A percentile compares a stretch with the other conserved stretches of the same genome.
phyloP scores from a whole-genome alignment of 1,140 invertebrate species.

The Orchesella cincta region DNA sequence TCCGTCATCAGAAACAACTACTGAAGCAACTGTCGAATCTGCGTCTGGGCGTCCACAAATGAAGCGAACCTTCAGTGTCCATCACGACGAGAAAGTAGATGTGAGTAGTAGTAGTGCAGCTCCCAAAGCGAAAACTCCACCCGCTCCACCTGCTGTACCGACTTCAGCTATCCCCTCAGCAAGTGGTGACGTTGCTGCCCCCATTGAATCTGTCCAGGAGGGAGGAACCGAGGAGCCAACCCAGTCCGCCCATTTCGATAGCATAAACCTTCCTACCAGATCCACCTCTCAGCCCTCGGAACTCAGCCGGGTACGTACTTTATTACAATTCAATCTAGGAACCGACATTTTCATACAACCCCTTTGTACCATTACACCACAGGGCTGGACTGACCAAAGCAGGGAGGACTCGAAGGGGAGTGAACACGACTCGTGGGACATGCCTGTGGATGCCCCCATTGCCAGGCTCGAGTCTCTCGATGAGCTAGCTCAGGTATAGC shows the following conservation, averaged over 20 bases:
- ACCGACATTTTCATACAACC: not conserved
- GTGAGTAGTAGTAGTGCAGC: constrained; percentile 32
- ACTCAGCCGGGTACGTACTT: constrained; percentile 46
- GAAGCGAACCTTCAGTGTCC: constrained; percentile 16
- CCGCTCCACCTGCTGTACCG: not conserved
- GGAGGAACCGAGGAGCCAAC: not conserved
- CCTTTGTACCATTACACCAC: not conserved
- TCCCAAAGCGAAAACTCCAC: constrained; percentile 3
- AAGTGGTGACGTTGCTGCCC: not conserved
- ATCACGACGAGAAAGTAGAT: constrained; percentile 4
- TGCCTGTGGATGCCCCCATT: constrained; percentile 62
- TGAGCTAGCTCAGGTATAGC: constrained; percentile 61
- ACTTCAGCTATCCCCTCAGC: not conserved
- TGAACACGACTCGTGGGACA: constrained; percentile 62
- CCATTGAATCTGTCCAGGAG: constrained; percentile 11
- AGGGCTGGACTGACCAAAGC: constrained; percentile 45
- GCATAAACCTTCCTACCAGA: constrained; percentile 40
- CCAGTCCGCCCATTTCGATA: constrained; percentile 36
- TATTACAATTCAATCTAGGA: not conserved
- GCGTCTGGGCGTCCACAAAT: not conserved
- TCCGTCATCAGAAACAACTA: not conserved
- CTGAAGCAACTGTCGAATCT: not conserved
- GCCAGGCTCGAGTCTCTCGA: constrained; percentile 68
- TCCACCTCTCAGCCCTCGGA: constrained; percentile 48
- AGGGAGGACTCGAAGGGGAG: constrained; percentile 55